A percentile compares a stretch with the other conserved stretches of the same genome.
These are phyloP conservation scores for Drosophila athabasca DNA, from an alignment of 1,140 invertebrate species.

Conservation along the genomic window DNA sequence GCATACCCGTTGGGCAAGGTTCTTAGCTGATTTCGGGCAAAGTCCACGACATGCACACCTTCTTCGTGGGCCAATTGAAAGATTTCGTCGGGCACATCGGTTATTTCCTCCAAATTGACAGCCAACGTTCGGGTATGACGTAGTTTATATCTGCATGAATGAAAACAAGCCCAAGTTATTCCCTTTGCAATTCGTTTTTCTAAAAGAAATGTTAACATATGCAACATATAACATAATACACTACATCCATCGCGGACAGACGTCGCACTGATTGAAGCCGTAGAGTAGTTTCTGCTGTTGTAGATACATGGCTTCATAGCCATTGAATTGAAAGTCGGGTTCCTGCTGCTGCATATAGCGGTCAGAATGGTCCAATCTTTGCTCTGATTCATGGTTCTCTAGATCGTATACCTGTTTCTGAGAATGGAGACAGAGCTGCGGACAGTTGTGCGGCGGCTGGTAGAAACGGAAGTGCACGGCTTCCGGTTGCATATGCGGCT, in stretches of 20 bases:
- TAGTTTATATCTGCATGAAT: conserved; percentile 87
- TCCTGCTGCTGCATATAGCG: conserved; percentile 6
- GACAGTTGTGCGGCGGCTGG: conserved; percentile 4
- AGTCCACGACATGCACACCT: conserved; percentile 90
- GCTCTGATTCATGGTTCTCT: conserved; percentile 15
- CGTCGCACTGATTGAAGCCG: conserved; percentile 4
- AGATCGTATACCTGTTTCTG: neutral
- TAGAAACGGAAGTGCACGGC: neutral
- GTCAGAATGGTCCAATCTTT: conserved; percentile 3
- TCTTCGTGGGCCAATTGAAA: conserved; percentile 89
- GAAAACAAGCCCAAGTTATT: conserved; percentile 28
- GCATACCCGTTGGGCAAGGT: conserved; percentile 88
- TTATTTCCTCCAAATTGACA: conserved; percentile 87
- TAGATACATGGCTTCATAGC: conserved; percentile 12
- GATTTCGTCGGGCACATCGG: conserved; percentile 88
- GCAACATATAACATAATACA: conserved; percentile 54
- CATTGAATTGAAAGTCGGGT: neutral
- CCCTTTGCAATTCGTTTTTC: neutral
- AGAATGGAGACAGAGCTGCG: neutral
- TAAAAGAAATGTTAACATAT: neutral
- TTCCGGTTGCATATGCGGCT: conserved; percentile 28
- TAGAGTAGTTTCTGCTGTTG: conserved; percentile 21
- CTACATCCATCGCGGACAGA: conserved; percentile 69
- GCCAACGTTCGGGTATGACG: conserved; percentile 89
- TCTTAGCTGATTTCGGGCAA: conserved; percentile 91